Evolutionary conservation across 2,888 invertebrate species (phyloP), one percentile per base, ranked within the genome.

Genomic region (Steinernema carpocapsae): DNA sequence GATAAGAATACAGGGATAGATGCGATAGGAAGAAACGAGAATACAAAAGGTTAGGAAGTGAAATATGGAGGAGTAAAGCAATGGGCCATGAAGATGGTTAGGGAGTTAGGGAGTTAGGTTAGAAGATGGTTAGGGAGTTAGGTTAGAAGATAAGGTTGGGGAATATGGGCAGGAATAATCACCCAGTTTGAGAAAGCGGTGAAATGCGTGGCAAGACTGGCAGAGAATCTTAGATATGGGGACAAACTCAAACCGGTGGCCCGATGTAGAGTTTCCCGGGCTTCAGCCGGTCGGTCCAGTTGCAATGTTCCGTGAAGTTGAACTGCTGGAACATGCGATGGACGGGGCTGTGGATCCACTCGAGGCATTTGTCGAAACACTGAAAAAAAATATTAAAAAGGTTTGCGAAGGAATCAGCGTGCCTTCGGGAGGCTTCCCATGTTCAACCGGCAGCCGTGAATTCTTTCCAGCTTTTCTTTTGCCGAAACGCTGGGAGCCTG

Each of bases 401-500:
- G 14, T 12, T 43, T 7, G 43, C 7, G 43, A 43, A 24, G n/a
- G 22, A n/a, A 17, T 6, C 24, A 64, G 19, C 32, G 1, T n/a
- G 29, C 64, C 64, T 64, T 29, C 1, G 32, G n/a, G 48, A 48
- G 48, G n/a, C n/a, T 17, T 2, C n/a, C 64, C 29, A 64, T 7
- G 32, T 64, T 64, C 10, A 32, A 3, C 17, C 64, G 93, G 87
- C 89, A 42, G 91, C 92, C 17, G 87, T 92, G 74, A 92, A 93
- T 82, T 88, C 88, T 22, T 4, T 37, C 32, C 17, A 64, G 12
- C 64, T 64, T 64, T 29, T n/a, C 17, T 1, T 10, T 17, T 17
- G 29, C 32, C 17, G 64, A 29, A 10, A 64, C 32, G 32, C 32
- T 29, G 1, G 64, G 64, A 1, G 32, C 32, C 64, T 64, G 64